phyloP scores from a whole-genome alignment of 1,140 invertebrate species.

The Geopemphigus sp. region DNA sequence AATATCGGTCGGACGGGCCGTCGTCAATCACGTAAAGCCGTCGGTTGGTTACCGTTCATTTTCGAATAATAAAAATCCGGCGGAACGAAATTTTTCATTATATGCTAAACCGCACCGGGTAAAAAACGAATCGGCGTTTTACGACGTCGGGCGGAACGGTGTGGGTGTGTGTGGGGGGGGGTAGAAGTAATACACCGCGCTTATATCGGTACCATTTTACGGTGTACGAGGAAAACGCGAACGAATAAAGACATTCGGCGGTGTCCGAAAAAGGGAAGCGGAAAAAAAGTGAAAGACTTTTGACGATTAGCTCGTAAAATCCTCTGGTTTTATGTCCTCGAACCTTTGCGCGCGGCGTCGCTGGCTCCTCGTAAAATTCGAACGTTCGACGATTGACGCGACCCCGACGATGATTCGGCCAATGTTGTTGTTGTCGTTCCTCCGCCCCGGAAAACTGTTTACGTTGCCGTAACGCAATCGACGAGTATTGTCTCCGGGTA shows the following conservation, averaged over 20 bases:
- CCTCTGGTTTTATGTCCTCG: constrained; percentile 3
- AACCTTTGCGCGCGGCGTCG: too few relatives aligned
- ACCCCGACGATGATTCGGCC: too few relatives aligned
- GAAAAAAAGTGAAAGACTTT: constrained; percentile 10
- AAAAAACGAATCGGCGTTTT: constrained; percentile 46
- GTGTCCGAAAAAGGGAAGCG: too few relatives aligned
- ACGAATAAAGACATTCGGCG: too few relatives aligned
- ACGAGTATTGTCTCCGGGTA: too few relatives aligned
- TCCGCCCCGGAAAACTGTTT: too few relatives aligned
- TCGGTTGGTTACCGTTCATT: constrained; percentile 14
- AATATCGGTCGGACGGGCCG: neutral
- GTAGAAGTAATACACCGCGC: constrained; percentile 29
- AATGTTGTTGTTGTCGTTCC: too few relatives aligned
- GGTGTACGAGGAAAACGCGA: constrained; percentile 5
- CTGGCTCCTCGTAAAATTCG: too few relatives aligned
- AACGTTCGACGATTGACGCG: too few relatives aligned
- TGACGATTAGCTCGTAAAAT: constrained; percentile 48
- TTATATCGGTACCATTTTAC: constrained; percentile 31
- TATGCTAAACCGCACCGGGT: constrained; percentile 38
- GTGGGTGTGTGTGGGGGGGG: neutral
- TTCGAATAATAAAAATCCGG: constrained; percentile 28
- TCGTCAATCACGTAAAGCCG: too few relatives aligned
- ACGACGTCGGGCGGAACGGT: neutral
- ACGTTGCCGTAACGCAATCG: too few relatives aligned
- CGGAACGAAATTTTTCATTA: constrained; percentile 16